Percentiles rank a stretch among this genome's conserved stretches.
phyloP scores from a whole-genome alignment of 2,797 vertebrate species.

The Sebastes kiyomatsui region DNA sequence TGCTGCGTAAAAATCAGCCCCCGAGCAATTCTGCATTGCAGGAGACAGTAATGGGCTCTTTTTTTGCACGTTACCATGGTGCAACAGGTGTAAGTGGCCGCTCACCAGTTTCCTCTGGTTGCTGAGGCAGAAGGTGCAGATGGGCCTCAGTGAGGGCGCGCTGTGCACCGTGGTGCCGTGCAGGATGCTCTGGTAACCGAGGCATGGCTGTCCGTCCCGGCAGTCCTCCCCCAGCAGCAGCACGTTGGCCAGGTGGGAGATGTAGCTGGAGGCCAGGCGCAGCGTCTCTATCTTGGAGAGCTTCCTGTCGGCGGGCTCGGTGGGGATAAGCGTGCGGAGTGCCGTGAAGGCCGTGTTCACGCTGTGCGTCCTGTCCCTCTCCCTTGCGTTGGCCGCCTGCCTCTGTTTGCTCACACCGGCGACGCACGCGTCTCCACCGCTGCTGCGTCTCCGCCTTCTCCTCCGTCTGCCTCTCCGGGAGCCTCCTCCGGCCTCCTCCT shows the following conservation, averaged over 20 bases:
- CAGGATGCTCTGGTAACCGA: slow-evolving; percentile 78
- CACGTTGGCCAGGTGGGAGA: slow-evolving; percentile 90
- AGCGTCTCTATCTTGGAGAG: slow-evolving; percentile 94
- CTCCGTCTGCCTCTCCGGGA: slow-evolving; percentile 25
- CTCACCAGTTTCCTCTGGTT: slow-evolving; percentile 90
- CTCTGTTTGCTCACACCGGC: slow-evolving; percentile 82
- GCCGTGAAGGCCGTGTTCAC: slow-evolving; percentile 91
- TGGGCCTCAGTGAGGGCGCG: slow-evolving; percentile 80
- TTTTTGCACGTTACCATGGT: not conserved
- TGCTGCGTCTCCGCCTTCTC: slow-evolving; percentile 32
- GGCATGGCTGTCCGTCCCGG: slow-evolving; percentile 82
- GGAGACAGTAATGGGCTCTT: not conserved
- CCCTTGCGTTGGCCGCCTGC: slow-evolving; percentile 91
- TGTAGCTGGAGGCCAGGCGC: slow-evolving; percentile 92
- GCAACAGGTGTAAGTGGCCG: not conserved
- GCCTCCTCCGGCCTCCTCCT: not conserved
- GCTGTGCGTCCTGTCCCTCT: slow-evolving; percentile 90
- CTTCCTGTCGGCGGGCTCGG: slow-evolving; percentile 89
- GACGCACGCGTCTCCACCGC: slow-evolving; percentile 50
- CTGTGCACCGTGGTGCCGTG: slow-evolving; percentile 60
- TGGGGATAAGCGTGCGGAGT: slow-evolving; percentile 91
- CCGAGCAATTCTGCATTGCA: not conserved
- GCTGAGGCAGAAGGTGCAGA: slow-evolving; percentile 93
- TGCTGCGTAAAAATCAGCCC: not conserved
- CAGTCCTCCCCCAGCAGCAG: slow-evolving; percentile 85